A percentile compares a stretch with the other conserved stretches of the same genome.
phyloP scores from a whole-genome alignment of 2,888 invertebrate species.

The Athrips mouffetella region DNA sequence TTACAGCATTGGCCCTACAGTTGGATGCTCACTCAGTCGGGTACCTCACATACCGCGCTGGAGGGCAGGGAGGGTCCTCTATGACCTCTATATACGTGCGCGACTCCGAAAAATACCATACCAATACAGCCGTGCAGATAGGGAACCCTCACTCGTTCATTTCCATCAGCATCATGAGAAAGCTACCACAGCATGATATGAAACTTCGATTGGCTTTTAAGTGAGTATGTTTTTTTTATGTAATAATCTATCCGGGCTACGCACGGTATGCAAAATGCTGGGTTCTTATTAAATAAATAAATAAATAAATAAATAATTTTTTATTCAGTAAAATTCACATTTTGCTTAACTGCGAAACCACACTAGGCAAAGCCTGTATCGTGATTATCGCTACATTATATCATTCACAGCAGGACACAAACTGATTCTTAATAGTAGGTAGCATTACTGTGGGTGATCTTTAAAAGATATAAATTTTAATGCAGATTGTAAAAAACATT shows the following conservation, averaged over 20 bases:
- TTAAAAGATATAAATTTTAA: too few relatives aligned
- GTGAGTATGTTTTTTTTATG: conserved; percentile 76
- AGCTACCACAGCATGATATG: conserved; percentile 87
- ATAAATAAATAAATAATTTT: neutral
- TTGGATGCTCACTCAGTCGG: conserved; percentile 93
- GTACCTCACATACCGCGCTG: conserved; percentile 89
- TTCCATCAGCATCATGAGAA: conserved; percentile 86
- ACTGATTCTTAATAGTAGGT: too few relatives aligned
- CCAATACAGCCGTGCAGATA: conserved; percentile 86
- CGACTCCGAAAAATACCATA: conserved; percentile 83
- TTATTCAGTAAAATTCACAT: too few relatives aligned
- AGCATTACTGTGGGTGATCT: too few relatives aligned
- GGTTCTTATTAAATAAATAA: too few relatives aligned
- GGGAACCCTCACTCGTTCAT: conserved; percentile 89
- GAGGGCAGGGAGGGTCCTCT: conserved; percentile 80
- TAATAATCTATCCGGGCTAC: too few relatives aligned
- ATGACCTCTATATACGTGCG: conserved; percentile 90
- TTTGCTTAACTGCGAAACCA: too few relatives aligned
- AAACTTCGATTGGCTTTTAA: conserved; percentile 87
- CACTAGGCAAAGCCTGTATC: too few relatives aligned
- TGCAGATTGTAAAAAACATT: too few relatives aligned
- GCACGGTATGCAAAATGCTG: too few relatives aligned
- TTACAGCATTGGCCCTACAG: conserved; percentile 88
- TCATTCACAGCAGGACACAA: too few relatives aligned
- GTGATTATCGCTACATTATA: too few relatives aligned